Conservation (phyloP, 2,888 invertebrate species). For the Patella depressa region DNA sequence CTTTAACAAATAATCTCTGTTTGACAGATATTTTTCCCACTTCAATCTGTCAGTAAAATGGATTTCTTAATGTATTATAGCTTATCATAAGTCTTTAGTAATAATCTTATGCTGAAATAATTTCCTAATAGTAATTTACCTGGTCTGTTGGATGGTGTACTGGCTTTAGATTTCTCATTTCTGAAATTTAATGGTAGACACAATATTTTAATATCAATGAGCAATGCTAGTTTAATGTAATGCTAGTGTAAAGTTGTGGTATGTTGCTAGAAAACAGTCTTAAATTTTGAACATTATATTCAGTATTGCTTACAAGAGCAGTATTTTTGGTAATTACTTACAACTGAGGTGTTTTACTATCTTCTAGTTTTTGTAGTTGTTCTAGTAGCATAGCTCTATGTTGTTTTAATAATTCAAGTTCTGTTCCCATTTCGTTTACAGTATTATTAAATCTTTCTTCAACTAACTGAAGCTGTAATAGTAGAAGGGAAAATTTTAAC, state of each 20-base stretch:
- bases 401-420: constrained; percentile 61
- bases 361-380: constrained; percentile 65
- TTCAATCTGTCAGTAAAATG: no score
- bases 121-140: neutral
- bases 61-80: no score
- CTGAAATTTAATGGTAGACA: neutral
- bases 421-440: constrained; percentile 61
- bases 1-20: no score
- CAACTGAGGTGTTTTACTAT: constrained; percentile 56
- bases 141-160: constrained; percentile 1
- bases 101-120: no score
- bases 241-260: no score
- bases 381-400: constrained; percentile 67
- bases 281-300: no score
- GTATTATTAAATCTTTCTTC: constrained; percentile 63
- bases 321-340: constrained; percentile 30
- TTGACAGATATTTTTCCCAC: no score
- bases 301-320: neutral
- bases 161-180: constrained; percentile 9
- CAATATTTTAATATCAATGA: no score
- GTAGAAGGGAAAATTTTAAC: neutral
- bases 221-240: no score
- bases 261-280: no score
- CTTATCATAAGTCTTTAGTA: no score
- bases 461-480: constrained; percentile 55